Conservation (phyloP, 2,113 vertebrate genomes). For the Tragelaphus scriptus region DNA sequence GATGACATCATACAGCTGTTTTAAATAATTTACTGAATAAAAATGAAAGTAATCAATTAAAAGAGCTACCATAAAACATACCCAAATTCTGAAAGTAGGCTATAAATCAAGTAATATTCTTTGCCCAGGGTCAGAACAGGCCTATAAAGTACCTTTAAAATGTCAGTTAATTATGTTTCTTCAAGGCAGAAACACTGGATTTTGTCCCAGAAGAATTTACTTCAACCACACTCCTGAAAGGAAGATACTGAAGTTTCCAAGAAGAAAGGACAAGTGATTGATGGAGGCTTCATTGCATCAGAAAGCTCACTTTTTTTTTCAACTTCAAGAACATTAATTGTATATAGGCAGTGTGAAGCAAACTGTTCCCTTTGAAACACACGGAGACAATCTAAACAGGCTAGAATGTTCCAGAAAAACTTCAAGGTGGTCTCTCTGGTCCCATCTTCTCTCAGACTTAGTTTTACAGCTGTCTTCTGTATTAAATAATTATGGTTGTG, state of each 20-base stretch:
- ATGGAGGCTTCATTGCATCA: not conserved
- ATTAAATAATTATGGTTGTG: slow-evolving; percentile 45
- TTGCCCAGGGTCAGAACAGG: slow-evolving; percentile 44
- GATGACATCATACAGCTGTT: not conserved
- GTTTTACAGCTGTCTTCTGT: not conserved
- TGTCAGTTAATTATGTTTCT: slow-evolving; percentile 64
- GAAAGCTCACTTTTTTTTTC: not conserved
- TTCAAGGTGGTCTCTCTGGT: not conserved
- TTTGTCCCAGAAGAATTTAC: slow-evolving; percentile 55
- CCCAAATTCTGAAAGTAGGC: not conserved
- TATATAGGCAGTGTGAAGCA: slow-evolving; percentile 57
- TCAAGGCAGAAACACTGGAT: slow-evolving; percentile 10
- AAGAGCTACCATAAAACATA: slow-evolving; percentile 26
- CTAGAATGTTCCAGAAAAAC: slow-evolving; percentile 26
- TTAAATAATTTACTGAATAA: slow-evolving; percentile 18
- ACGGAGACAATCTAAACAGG: slow-evolving; percentile 31
- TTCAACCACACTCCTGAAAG: slow-evolving; percentile 61
- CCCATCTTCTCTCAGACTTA: slow-evolving; percentile 13
- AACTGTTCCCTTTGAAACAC: slow-evolving; percentile 11
- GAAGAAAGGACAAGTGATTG: slow-evolving; percentile 18
- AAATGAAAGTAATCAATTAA: slow-evolving; percentile 20
- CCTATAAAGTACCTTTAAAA: slow-evolving; percentile 52
- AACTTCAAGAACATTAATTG: slow-evolving; percentile 32
- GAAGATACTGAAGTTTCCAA: slow-evolving; percentile 13
- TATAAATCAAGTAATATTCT: slow-evolving; percentile 42